These are phyloP conservation scores for Polyergus mexicanus DNA, from an alignment of 1,140 invertebrate genomes.

Conservation along the genomic window DNA sequence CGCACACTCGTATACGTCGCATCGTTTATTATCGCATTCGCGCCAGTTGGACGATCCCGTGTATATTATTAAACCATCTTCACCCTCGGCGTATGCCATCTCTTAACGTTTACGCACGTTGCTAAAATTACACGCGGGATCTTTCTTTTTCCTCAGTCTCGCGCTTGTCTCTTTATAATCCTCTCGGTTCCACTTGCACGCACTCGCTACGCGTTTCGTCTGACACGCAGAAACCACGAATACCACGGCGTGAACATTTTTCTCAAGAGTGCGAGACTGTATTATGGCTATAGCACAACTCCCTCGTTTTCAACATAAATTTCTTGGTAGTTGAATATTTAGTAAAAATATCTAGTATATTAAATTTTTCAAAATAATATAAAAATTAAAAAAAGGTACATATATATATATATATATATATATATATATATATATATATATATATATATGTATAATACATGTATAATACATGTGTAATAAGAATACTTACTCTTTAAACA, in stretches of 20 bases:
- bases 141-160: constrained; percentile 65
- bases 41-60: constrained; percentile 68
- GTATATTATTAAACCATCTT: constrained; percentile 83
- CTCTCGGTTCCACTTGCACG: constrained; percentile 65
- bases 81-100: constrained; percentile 66
- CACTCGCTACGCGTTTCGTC: constrained; percentile 20
- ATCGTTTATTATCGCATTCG: constrained; percentile 79
- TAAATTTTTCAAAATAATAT: background rate
- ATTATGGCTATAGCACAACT: constrained; percentile 18
- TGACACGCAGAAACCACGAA: constrained; percentile 30
- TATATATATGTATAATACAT: too few relatives aligned
- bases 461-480: background rate
- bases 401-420: background rate
- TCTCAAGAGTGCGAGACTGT: background rate
- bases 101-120: constrained; percentile 69
- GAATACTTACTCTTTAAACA: background rate
- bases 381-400: background rate
- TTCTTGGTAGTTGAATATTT: background rate
- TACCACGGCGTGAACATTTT: constrained; percentile 21
- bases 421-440: too few relatives aligned
- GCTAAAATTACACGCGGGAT: constrained; percentile 78
- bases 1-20: constrained; percentile 64
- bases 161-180: constrained; percentile 62
- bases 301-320: background rate
- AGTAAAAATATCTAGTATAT: background rate